These are phyloP conservation scores for Varroa destructor DNA, from an alignment of 1,140 invertebrate species.

Conservation along the genomic window DNA sequence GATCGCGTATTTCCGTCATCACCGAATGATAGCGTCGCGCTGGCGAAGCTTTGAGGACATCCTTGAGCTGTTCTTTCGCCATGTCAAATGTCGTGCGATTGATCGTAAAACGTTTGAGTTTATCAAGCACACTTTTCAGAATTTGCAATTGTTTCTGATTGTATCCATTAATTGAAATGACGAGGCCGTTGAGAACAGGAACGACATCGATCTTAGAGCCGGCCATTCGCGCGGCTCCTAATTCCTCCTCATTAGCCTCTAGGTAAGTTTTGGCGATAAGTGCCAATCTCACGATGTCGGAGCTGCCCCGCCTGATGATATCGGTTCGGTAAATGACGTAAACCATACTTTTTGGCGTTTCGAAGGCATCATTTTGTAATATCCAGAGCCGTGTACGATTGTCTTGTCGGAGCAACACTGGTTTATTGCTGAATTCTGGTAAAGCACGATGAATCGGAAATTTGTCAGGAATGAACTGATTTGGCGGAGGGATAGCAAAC, in stretches of 20 bases:
- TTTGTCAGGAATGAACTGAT: slow-evolving; percentile 11
- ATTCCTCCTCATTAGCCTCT: slow-evolving; percentile 7
- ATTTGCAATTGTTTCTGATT: slow-evolving; percentile 21
- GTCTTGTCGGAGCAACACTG: not conserved
- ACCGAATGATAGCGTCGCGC: not conserved
- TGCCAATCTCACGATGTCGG: slow-evolving; percentile 5
- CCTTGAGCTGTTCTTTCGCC: slow-evolving; percentile 4
- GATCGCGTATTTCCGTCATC: slow-evolving; percentile 6
- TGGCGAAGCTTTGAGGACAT: not conserved
- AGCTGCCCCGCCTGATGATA: not conserved
- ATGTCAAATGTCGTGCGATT: not conserved
- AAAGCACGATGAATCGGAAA: not conserved
- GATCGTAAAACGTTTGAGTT: not conserved
- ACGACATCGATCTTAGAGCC: slow-evolving; percentile 17
- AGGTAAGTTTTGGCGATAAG: not conserved
- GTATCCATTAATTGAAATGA: slow-evolving; percentile 18
- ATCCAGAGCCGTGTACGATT: not conserved
- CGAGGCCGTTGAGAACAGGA: not conserved
- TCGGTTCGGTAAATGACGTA: slow-evolving; percentile 12
- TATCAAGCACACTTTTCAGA: not conserved
- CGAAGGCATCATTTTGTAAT: slow-evolving; percentile 1
- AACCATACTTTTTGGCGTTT: slow-evolving; percentile 16
- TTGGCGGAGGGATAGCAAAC: not conserved
- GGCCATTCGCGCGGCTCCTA: slow-evolving; percentile 2
- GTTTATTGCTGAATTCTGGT: not conserved